phyloP scores from a whole-genome alignment of 1,140 invertebrate species.

The Drosophila insularis region DNA sequence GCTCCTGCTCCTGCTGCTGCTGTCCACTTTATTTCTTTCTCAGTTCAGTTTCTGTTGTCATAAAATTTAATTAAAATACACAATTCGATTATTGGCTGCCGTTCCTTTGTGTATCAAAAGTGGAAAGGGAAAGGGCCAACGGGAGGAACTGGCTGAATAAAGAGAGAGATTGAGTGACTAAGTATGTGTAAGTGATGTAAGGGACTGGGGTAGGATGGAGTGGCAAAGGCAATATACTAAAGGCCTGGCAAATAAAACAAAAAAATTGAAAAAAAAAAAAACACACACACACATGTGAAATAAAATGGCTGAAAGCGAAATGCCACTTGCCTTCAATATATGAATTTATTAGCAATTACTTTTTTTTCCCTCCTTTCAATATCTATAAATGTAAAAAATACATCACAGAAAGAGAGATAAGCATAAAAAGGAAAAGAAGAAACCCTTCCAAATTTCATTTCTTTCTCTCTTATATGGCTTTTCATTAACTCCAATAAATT shows the following conservation, averaged over 20 bases:
- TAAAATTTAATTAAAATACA: conserved; percentile 68
- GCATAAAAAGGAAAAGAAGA: not conserved
- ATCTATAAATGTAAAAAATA: no score
- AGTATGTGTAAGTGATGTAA: not conserved
- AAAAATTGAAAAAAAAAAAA: not conserved
- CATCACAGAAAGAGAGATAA: conserved; percentile 26
- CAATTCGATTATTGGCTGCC: conserved; percentile 44
- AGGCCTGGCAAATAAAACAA: not conserved
- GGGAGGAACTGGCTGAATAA: not conserved
- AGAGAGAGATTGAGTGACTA: not conserved
- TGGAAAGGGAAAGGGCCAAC: no score
- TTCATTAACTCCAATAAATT: no score
- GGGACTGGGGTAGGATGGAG: not conserved
- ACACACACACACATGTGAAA: conserved; percentile 19
- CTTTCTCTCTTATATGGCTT: not conserved
- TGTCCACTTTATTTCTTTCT: not conserved
- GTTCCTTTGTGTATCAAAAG: not conserved
- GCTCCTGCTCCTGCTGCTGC: no score
- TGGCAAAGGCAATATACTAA: conserved; percentile 2
- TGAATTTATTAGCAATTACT: conserved; percentile 68
- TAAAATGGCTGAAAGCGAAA: conserved; percentile 2
- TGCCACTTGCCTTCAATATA: conserved; percentile 27
- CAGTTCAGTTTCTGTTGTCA: conserved; percentile 34
- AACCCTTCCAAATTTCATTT: not conserved
- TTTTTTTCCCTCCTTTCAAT: conserved; percentile 37